Conservation (phyloP, 1,140 invertebrate species). For the Pygmarrhopalites habei region DNA sequence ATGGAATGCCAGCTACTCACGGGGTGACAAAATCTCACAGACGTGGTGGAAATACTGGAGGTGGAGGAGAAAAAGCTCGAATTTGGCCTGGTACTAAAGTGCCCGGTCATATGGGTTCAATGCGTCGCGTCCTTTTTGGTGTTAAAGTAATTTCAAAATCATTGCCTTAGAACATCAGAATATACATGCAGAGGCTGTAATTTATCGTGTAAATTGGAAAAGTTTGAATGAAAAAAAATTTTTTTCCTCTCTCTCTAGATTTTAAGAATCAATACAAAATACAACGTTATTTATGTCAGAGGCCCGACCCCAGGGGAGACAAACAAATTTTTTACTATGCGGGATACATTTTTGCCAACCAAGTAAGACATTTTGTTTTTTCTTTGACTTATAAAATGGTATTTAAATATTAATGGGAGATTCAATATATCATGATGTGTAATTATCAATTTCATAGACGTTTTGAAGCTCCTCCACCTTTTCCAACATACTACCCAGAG, state of each 20-base stretch:
- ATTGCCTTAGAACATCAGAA: too few relatives aligned
- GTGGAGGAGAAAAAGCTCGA: slow-evolving; percentile 69
- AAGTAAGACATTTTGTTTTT: slow-evolving; percentile 42
- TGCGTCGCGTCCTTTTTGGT: slow-evolving; percentile 61
- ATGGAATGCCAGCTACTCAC: slow-evolving; percentile 84
- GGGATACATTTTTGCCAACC: slow-evolving; percentile 65
- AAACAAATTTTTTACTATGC: slow-evolving; percentile 71
- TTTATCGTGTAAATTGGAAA: too few relatives aligned
- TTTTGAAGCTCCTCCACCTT: slow-evolving; percentile 52
- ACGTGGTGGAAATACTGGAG: slow-evolving; percentile 80
- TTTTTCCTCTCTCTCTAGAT: slow-evolving; percentile 52
- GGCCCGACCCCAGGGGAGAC: slow-evolving; percentile 76
- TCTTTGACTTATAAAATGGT: too few relatives aligned
- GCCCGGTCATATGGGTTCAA: slow-evolving; percentile 91
- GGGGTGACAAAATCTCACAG: slow-evolving; percentile 93
- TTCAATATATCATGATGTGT: too few relatives aligned
- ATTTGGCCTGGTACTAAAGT: slow-evolving; percentile 94
- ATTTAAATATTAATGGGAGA: too few relatives aligned
- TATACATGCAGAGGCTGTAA: too few relatives aligned
- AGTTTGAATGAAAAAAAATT: too few relatives aligned
- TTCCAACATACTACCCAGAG: slow-evolving; percentile 68
- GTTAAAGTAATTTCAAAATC: slow-evolving; percentile 52
- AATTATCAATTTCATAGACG: slow-evolving; percentile 23
- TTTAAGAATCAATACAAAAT: slow-evolving; percentile 83
- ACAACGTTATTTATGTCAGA: slow-evolving; percentile 83